Percentiles rank a stretch among this genome's conserved stretches.
Conservation (phyloP, 2,113 vertebrate genomes). For the Myodes glareolus region DNA sequence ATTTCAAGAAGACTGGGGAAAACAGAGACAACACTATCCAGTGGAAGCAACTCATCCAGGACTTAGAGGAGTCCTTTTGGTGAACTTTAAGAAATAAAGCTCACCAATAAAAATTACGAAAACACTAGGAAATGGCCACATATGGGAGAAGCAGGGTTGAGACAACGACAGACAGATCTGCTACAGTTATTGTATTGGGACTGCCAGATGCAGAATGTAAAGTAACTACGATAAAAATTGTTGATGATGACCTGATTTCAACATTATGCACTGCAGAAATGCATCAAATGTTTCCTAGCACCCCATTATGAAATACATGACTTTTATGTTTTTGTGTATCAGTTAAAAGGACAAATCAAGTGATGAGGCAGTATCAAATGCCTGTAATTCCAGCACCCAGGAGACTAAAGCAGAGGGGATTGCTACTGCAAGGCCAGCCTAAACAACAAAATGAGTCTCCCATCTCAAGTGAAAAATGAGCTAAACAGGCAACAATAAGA, state of each 20-base stretch:
- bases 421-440: neutral
- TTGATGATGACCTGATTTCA: neutral
- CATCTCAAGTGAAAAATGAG: neutral
- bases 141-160: no score
- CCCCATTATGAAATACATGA: neutral
- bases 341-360: neutral
- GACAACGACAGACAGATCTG: neutral
- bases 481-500: neutral
- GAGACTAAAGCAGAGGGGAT: neutral
- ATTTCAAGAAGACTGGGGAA: neutral
- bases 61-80: neutral
- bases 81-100: neutral
- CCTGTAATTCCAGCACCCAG: neutral
- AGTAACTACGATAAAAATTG: neutral
- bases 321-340: neutral
- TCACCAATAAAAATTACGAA: neutral
- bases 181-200: neutral
- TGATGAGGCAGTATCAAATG: neutral
- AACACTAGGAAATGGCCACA: neutral
- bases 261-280: neutral
- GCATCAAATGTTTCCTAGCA: neutral
- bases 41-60: neutral
- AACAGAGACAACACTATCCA: neutral
- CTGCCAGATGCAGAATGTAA: neutral
- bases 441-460: neutral